A percentile compares a stretch with the other conserved stretches of the same genome.
Evolutionary conservation across 2,113 vertebrate species (phyloP).

Genomic region (Hyla sarda): DNA sequence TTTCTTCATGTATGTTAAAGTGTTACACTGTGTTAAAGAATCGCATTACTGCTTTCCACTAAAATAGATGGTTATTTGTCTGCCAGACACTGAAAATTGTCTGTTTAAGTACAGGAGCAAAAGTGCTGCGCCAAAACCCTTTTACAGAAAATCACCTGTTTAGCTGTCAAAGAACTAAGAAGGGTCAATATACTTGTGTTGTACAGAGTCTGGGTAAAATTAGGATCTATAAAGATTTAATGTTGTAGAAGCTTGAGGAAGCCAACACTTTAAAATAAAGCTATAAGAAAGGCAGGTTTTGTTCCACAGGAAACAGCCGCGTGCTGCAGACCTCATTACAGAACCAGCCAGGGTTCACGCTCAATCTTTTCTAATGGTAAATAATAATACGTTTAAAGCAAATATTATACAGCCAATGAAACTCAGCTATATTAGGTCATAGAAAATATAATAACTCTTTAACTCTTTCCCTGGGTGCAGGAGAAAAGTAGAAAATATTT

Average conservation of each 20-base stretch:
- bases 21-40: neutral
- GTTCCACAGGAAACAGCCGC: conserved; percentile 47
- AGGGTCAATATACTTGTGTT: conserved; percentile 29
- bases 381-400: conserved; percentile 44
- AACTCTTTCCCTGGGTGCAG: neutral
- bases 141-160: conserved; percentile 42
- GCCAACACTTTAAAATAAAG: conserved; percentile 37
- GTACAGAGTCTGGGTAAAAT: conserved; percentile 29
- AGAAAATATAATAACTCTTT: neutral
- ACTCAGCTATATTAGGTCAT: conserved; percentile 18
- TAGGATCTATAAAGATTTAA: conserved; percentile 55
- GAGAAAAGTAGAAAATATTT: neutral
- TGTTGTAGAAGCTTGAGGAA: conserved; percentile 45
- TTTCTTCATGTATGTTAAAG: neutral
- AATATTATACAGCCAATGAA: conserved; percentile 23
- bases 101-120: neutral
- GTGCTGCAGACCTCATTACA: conserved; percentile 53
- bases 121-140: neutral
- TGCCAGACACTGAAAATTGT: neutral
- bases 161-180: conserved; percentile 11
- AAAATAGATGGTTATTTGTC: neutral
- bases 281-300: conserved; percentile 47
- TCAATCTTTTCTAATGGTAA: conserved; percentile 5
- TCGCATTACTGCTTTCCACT: neutral
- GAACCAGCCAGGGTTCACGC: conserved; percentile 7